Conservation (phyloP, 2,888 invertebrate species). For the Leptogaster cylindrica region DNA sequence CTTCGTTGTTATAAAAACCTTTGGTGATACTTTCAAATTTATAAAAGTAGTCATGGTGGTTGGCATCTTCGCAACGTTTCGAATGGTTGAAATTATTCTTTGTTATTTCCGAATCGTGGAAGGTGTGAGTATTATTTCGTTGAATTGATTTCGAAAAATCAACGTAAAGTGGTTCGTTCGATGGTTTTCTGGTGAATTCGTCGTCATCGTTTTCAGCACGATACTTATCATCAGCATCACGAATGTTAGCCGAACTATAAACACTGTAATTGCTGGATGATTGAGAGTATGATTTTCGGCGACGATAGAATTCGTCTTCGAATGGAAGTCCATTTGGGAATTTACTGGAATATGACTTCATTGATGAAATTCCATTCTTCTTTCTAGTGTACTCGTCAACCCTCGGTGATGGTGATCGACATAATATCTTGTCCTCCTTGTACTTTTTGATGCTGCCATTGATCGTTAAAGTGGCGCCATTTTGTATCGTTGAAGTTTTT, state of each 20-base stretch:
- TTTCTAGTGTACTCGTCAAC: constrained; percentile 52
- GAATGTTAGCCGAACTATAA: constrained; percentile 53
- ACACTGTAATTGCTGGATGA: constrained; percentile 61
- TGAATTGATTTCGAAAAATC: constrained; percentile 60
- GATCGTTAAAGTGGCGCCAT: constrained; percentile 52
- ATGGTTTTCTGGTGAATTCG: constrained; percentile 61
- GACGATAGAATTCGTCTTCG: constrained; percentile 58
- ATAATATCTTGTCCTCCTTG: constrained; percentile 53
- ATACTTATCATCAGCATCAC: constrained; percentile 42
- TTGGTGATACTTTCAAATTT: constrained; percentile 49
- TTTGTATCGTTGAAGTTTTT: constrained; percentile 38
- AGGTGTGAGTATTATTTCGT: constrained; percentile 37
- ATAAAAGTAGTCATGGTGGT: constrained; percentile 48
- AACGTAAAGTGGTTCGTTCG: constrained; percentile 61
- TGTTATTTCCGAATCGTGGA: constrained; percentile 32
- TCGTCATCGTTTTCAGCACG: constrained; percentile 52
- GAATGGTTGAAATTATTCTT: constrained; percentile 30
- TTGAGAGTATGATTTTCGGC: constrained; percentile 56
- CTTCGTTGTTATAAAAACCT: constrained; percentile 44
- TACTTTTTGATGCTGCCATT: constrained; percentile 54
- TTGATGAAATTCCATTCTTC: constrained; percentile 58
- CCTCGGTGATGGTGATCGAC: constrained; percentile 52
- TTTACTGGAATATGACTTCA: constrained; percentile 60
- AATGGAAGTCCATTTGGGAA: constrained; percentile 61
- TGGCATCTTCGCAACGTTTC: constrained; percentile 32